These are phyloP conservation scores for Triplophysa tibetana DNA, from an alignment of 2,113 vertebrate species.

Conservation along the genomic window DNA sequence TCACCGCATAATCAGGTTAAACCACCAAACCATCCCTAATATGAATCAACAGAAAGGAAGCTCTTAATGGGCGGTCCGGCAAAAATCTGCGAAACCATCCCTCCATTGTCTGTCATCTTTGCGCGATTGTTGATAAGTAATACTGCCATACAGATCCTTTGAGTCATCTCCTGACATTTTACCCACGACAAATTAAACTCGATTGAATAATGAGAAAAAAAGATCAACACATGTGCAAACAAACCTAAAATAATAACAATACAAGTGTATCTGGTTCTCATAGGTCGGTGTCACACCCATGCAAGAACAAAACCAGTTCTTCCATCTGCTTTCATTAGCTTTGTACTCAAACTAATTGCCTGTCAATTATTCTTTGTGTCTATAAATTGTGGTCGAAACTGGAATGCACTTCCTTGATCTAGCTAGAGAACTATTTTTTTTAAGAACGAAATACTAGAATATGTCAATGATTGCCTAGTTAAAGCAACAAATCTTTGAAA, in stretches of 20 bases:
- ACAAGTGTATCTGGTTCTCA: background rate
- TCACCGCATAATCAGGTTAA: background rate
- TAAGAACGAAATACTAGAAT: too few species aligned
- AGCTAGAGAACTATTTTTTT: too few species aligned
- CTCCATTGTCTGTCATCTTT: background rate
- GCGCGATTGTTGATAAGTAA: background rate
- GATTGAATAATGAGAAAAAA: background rate
- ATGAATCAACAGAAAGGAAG: background rate
- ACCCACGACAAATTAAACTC: background rate
- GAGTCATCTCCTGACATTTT: background rate
- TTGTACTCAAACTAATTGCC: too few species aligned
- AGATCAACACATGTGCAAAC: background rate
- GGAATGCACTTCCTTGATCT: too few species aligned
- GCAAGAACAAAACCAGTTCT: background rate
- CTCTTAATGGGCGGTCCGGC: background rate
- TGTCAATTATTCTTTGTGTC: too few species aligned
- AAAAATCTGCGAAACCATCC: background rate
- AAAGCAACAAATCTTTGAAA: too few species aligned
- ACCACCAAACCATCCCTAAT: background rate
- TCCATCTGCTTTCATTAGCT: too few species aligned
- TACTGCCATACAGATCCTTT: background rate
- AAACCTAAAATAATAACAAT: background rate
- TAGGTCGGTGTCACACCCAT: background rate
- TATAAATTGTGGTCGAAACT: too few species aligned
- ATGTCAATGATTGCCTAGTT: too few species aligned